Percentiles rank a stretch among this genome's conserved stretches.
Evolutionary conservation across 2,888 invertebrate genomes (phyloP).

Genomic region (Drosophila parthenogenetica): DNA sequence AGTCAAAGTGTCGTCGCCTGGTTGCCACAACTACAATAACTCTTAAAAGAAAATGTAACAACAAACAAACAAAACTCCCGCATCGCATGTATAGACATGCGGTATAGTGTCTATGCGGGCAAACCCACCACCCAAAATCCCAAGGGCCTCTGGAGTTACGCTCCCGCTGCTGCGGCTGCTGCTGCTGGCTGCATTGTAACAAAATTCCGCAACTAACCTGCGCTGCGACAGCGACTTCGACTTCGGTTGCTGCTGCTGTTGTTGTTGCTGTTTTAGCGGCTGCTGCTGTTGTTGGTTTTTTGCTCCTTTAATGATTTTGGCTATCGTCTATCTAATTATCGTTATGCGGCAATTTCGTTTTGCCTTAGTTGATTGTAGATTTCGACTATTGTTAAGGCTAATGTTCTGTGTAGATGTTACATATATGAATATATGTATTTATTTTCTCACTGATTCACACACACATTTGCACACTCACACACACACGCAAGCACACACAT

Average conservation of each 20-base stretch:
- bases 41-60: conserved; percentile 21
- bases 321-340: conserved; percentile 56
- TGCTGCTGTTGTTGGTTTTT: conserved; percentile 20
- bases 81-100: conserved; percentile 61
- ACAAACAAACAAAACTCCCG: conserved; percentile 35
- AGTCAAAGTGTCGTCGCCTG: conserved; percentile 14
- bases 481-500: conserved; percentile 46
- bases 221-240: conserved; percentile 37
- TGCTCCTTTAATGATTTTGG: conserved; percentile 12
- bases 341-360: conserved; percentile 42
- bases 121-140: conserved; percentile 66
- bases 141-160: conserved; percentile 46
- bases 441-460: conserved; percentile 46
- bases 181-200: conserved; percentile 48
- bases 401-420: conserved; percentile 41
- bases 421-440: conserved; percentile 22
- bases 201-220: conserved; percentile 75
- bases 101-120: conserved; percentile 39
- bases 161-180: conserved; percentile 11
- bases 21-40: conserved; percentile 33
- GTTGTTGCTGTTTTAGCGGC: conserved; percentile 7
- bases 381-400: conserved; percentile 58
- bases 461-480: conserved; percentile 46
- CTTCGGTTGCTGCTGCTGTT: conserved; percentile 25
- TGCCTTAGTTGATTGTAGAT: conserved; percentile 29